A percentile compares a stretch with the other conserved stretches of the same genome.
Evolutionary conservation across 2,113 vertebrate genomes (phyloP).

Genomic region (Piprites chloris): DNA sequence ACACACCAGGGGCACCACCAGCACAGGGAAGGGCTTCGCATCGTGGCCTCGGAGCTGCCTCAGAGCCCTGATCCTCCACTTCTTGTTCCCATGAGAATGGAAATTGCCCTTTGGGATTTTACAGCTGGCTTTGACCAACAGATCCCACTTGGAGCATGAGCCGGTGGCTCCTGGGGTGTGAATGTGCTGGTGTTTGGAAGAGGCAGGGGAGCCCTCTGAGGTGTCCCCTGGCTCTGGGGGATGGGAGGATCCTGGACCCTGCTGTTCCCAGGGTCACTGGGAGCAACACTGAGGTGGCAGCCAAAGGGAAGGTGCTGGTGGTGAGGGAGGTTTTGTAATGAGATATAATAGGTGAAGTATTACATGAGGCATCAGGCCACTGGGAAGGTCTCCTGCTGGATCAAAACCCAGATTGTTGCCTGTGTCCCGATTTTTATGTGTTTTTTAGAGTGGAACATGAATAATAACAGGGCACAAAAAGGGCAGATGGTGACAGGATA

Average conservation of each 20-base stretch:
- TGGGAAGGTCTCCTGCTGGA: neutral
- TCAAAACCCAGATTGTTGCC: neutral
- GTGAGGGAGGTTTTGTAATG: neutral
- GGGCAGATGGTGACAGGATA: too few relatives aligned
- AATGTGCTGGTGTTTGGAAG: neutral
- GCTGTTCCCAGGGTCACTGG: accelerated
- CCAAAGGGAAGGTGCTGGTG: neutral
- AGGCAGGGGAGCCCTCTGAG: neutral
- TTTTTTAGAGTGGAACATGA: neutral
- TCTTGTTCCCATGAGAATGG: neutral
- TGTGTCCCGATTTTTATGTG: neutral
- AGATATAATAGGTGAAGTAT: neutral
- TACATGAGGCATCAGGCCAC: neutral
- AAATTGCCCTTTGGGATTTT: neutral
- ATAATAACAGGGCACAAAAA: neutral
- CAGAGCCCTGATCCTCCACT: neutral
- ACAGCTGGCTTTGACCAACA: neutral
- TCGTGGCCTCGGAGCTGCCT: neutral
- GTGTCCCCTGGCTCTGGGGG: neutral
- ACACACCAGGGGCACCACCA: neutral
- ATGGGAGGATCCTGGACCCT: neutral
- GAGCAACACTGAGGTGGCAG: neutral
- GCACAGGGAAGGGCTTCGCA: neutral
- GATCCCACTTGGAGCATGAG: neutral
- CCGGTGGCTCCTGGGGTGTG: neutral